Base-by-base conservation (phyloP, 2,797 vertebrate species). In the Eurystomus glaucurus region DNA sequence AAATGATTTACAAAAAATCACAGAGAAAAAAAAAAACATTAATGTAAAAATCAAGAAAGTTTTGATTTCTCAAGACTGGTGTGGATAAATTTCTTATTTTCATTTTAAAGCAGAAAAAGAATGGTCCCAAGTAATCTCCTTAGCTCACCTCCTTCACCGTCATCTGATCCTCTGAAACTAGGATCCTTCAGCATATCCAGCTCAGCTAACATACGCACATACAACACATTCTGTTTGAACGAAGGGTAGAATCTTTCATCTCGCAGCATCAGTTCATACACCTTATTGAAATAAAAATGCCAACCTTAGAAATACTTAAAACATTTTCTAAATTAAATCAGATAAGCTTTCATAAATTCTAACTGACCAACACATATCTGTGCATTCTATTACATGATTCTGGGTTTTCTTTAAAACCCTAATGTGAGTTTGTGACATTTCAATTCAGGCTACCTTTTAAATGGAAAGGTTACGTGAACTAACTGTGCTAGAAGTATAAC, bases 121-220 rank as follows among this genome's bases (percentile, higher is more conserved):
- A 60, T 3, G 1, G 19, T 13, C 3, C n/a, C 26, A 72, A 20
- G 29, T 81, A 88, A 70, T 3, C 23, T 3, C 51, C 16, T 48
- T 25, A 72, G 39, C 97, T 98, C 95, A 99, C 99, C 99, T 97
- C 98, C 99, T 41, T 99, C 99, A 2, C 99, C 99, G 33, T 99
- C 99, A 61, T 99, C 99, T 14, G 99, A 99, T 39, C 99, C 99
- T 95, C 99, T 98, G 97, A 99, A 99, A 98, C 99, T 99, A 10
- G 99, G 99, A 98, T 99, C 99, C 96, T 99, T 99, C 93, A 99
- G 97, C 99, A 99, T 99, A 97, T 99, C 99, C 93, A 99, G 97
- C 96, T 99, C 99, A 15, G 99, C 99, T 43, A 99, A 98, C 99
- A 99, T 99, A 58, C 99, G 99, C 29, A 99, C 99, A 33, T 99